A percentile compares a stretch with the other conserved stretches of the same genome.
phyloP scores from a whole-genome alignment of 2,797 vertebrate genomes.

The Semaprochilodus insignis region DNA sequence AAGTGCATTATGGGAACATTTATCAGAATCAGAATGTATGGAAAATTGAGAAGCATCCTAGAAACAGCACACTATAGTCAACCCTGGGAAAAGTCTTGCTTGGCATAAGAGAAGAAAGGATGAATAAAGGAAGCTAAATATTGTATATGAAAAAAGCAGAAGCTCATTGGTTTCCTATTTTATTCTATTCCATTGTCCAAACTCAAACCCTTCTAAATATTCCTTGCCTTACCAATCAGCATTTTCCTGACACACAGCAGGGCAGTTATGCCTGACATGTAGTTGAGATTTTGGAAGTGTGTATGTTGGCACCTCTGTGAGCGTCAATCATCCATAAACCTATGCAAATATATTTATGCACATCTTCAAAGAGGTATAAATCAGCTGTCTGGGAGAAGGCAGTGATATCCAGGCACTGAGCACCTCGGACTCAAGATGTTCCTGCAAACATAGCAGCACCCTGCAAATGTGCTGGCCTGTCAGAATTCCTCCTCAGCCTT shows the following conservation, averaged over 20 bases:
- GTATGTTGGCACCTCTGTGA: neutral
- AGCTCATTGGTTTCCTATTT: no score
- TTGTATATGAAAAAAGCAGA: no score
- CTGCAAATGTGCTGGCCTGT: slow-evolving; percentile 55
- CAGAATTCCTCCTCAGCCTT: slow-evolving; percentile 48
- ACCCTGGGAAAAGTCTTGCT: no score
- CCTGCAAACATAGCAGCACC: slow-evolving; percentile 47
- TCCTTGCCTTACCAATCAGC: neutral
- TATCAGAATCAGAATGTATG: neutral
- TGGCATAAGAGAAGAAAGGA: no score
- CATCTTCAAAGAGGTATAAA: slow-evolving; percentile 10
- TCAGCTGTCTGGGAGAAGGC: neutral
- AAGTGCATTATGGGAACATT: no score
- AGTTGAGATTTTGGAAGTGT: neutral
- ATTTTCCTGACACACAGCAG: neutral
- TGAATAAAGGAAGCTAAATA: no score
- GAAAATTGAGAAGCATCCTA: no score
- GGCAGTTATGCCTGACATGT: neutral
- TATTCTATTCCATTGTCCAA: no score
- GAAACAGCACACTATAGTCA: no score
- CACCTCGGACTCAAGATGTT: slow-evolving; percentile 44
- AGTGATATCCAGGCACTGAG: slow-evolving; percentile 22
- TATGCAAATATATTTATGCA: neutral
- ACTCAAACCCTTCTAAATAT: no score
- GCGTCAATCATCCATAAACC: neutral